Evolutionary conservation across 2,113 vertebrate species (phyloP).

Genomic region (Heteronetta atricapilla): DNA sequence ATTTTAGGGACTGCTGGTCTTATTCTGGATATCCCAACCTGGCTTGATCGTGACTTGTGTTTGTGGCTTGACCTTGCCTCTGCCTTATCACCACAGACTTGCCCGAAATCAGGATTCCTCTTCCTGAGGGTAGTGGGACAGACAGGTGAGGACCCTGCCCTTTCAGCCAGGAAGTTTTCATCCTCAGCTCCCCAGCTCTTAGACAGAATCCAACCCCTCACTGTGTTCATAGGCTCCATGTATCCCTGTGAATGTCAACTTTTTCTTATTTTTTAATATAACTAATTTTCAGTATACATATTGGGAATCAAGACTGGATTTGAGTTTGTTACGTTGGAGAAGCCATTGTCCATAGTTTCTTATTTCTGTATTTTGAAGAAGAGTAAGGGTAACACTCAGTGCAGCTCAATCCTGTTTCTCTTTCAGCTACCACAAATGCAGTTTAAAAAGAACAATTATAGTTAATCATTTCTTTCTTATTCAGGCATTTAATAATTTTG

Average conservation of each 20-base stretch:
- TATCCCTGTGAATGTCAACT: background rate
- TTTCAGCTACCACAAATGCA: background rate
- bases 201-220: background rate
- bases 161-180: background rate
- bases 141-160: background rate
- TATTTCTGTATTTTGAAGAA: background rate
- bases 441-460: background rate
- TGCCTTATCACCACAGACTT: background rate
- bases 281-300: background rate
- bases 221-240: background rate
- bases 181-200: background rate
- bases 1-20: background rate
- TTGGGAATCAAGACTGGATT: background rate
- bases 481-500: background rate
- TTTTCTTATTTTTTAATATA: too few species aligned
- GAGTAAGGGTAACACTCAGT: background rate
- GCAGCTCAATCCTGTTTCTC: background rate
- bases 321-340: background rate
- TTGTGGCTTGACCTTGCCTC: background rate
- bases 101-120: background rate
- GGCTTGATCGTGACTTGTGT: background rate
- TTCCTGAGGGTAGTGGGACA: background rate
- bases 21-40: background rate
- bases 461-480: background rate
- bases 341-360: background rate